A percentile compares a stretch with the other conserved stretches of the same genome.
Evolutionary conservation across 2,113 vertebrate species (phyloP).

Genomic region (Cebidichthys violaceus): DNA sequence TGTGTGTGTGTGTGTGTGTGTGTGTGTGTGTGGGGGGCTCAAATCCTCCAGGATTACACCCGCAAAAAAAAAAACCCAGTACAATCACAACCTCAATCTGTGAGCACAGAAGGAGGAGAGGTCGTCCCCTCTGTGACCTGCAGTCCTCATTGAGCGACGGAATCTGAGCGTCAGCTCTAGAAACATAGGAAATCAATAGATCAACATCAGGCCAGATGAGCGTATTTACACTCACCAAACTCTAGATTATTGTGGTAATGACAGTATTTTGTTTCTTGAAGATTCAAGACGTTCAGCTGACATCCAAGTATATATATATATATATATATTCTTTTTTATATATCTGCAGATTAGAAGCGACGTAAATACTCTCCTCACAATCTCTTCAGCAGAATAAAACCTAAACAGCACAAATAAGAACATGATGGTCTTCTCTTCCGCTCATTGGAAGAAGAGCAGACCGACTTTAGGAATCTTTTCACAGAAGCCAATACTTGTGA

Average conservation of each 20-base stretch:
- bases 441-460: neutral
- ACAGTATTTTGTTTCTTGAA: neutral
- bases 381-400: neutral
- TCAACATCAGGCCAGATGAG: neutral
- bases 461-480: neutral
- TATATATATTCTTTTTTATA: neutral
- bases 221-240: neutral
- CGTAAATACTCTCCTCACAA: neutral
- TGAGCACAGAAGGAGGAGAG: neutral
- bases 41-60: constrained; percentile 67
- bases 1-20: neutral
- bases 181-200: neutral
- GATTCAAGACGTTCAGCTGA: neutral
- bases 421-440: neutral
- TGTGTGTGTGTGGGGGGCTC: neutral
- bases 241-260: neutral
- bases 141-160: neutral
- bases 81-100: constrained; percentile 36
- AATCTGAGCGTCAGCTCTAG: neutral
- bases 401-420: neutral
- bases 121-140: neutral
- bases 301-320: neutral
- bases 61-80: constrained; percentile 41
- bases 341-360: neutral
- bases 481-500: neutral